Conservation (phyloP, 37 sponge, comb jelly and placozoan species). For the Ianthella basta region DNA sequence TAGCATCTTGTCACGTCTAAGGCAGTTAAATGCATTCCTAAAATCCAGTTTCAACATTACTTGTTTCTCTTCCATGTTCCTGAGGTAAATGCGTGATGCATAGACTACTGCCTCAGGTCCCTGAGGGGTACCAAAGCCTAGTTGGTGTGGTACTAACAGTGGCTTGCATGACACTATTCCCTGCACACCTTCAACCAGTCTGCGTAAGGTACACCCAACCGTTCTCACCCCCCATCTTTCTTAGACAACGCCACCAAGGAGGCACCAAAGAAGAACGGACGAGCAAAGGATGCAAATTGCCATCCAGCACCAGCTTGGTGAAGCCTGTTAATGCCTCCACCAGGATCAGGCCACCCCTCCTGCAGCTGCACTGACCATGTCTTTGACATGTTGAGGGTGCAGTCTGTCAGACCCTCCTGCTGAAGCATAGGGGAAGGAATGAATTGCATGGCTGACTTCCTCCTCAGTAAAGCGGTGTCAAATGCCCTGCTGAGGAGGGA, state of each 20-base stretch:
- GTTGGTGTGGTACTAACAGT: background rate
- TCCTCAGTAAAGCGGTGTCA: background rate
- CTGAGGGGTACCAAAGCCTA: background rate
- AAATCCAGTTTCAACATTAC: background rate
- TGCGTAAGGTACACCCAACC: background rate
- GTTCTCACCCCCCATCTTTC: background rate
- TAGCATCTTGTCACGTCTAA: background rate
- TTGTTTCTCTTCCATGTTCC: background rate
- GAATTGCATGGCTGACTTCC: background rate
- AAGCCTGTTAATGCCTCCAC: background rate
- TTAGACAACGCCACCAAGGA: too few relatives aligned
- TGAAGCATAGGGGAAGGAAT: background rate
- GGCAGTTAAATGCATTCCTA: background rate
- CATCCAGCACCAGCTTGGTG: background rate
- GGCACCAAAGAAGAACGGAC: background rate
- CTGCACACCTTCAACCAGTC: slow-evolving; percentile 1
- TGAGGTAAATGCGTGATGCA: background rate
- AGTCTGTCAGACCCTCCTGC: background rate
- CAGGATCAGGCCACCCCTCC: background rate
- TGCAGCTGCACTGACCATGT: background rate
- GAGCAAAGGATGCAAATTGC: background rate
- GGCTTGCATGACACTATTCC: background rate
- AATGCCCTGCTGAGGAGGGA: background rate
- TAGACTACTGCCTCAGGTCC: background rate
- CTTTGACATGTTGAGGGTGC: background rate